Evolutionary conservation across 1,140 invertebrate genomes (phyloP).

Genomic region (Leptopilina clavipes): DNA sequence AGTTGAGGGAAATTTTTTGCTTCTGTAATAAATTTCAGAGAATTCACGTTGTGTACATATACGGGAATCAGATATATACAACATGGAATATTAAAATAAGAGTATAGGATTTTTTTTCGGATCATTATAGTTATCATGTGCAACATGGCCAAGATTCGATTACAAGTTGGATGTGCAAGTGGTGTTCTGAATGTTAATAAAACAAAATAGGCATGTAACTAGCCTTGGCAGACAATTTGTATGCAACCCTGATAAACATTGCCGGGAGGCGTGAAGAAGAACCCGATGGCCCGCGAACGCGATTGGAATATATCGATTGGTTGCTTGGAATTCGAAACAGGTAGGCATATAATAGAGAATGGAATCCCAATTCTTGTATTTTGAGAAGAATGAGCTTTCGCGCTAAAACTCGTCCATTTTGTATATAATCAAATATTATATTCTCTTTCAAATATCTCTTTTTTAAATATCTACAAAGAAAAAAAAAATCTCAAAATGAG

Average conservation of each 20-base stretch:
- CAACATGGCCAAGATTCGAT: slow-evolving; percentile 30
- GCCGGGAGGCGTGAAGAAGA: slow-evolving; percentile 43
- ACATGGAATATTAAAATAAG: slow-evolving; percentile 5
- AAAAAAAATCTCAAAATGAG: no score
- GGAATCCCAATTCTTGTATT: slow-evolving; percentile 28
- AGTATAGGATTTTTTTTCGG: not conserved
- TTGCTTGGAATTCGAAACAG: slow-evolving; percentile 11
- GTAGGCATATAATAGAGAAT: slow-evolving; percentile 28
- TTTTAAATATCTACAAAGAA: no score
- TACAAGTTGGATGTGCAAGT: slow-evolving; percentile 23
- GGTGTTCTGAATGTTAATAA: slow-evolving; percentile 29
- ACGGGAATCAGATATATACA: not conserved
- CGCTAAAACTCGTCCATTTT: not conserved
- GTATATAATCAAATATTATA: not conserved
- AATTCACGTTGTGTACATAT: no score
- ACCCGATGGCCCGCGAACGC: slow-evolving; percentile 38
- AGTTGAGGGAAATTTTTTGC: no score
- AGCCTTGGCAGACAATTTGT: slow-evolving; percentile 40
- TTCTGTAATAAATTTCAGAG: no score
- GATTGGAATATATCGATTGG: slow-evolving; percentile 46
- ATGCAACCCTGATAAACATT: slow-evolving; percentile 46
- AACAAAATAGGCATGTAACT: slow-evolving; percentile 33
- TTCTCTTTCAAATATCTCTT: not conserved
- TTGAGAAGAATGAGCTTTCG: slow-evolving; percentile 26
- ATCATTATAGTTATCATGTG: slow-evolving; percentile 20